These are phyloP conservation scores for Anthonomus grandis DNA, from an alignment of 1,140 invertebrate species.

Conservation along the genomic window DNA sequence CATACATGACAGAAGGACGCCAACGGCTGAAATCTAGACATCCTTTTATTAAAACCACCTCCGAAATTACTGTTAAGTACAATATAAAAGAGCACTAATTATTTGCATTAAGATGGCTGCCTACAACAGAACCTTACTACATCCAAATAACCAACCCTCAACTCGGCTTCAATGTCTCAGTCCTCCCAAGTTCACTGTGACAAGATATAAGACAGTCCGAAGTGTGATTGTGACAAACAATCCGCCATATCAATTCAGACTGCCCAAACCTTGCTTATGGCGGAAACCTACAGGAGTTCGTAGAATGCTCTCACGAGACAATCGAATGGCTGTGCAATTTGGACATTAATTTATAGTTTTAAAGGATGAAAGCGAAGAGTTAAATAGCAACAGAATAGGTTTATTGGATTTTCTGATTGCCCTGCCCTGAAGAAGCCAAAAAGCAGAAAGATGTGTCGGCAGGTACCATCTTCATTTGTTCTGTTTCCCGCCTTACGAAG, in stretches of 20 bases:
- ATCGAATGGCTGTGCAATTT: not conserved
- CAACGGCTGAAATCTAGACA: conserved; percentile 16
- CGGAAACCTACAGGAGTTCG: too few species aligned
- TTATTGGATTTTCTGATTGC: too few species aligned
- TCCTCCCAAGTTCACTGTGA: not conserved
- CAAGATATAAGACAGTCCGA: not conserved
- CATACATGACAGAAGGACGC: conserved; percentile 11
- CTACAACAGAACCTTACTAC: too few species aligned
- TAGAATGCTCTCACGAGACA: not conserved
- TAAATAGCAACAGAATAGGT: too few species aligned
- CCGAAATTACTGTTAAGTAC: conserved; percentile 23
- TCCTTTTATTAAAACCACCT: conserved; percentile 14
- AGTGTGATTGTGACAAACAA: conserved; percentile 2
- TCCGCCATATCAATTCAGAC: conserved; percentile 1
- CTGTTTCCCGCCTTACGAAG: too few species aligned
- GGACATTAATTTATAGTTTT: not conserved
- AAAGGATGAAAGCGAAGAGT: too few species aligned
- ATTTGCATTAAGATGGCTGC: too few species aligned
- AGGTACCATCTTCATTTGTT: too few species aligned
- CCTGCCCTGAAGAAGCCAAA: too few species aligned
- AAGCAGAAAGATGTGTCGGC: too few species aligned
- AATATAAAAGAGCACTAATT: too few species aligned
- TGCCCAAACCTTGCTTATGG: not conserved
- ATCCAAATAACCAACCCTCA: too few species aligned
- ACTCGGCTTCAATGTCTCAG: not conserved